Base-by-base conservation (phyloP, 1,140 invertebrate genomes). In the Dendrolimus kikuchii region DNA sequence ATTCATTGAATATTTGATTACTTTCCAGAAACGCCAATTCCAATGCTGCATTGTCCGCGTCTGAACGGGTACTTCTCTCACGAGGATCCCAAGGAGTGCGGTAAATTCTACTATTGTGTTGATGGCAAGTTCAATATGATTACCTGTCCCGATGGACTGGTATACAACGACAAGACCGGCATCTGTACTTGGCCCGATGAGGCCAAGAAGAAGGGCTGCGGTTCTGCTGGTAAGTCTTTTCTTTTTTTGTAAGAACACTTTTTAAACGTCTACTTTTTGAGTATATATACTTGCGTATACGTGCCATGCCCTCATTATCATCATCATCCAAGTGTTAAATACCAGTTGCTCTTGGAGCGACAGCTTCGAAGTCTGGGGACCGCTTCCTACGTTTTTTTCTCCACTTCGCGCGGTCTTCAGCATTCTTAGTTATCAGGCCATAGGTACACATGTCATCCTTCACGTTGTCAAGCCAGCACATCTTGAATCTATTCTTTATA, bases 111-210 rank as follows among this genome's bases (percentile, higher is more conserved):
- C 77, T 96, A 94, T 75, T 98, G 96, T 69, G 94, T 95, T 8
- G 95, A 97, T 71, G 95, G 95, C 5, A 92, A 94, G 81, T 95
- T 93, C 86, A 96, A 96, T 71, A 93, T 94, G 90, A 96, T 96
- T 60, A 94, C 91, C 0, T 98, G 96, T 70, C 95, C 96, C 0
- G 92, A 91, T 40, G 95, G 95, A 0, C 85, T 98, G 38, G 95
- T 97, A 3, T 97, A 96, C 86, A 95, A 95, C 60, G 93, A 95
- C 61, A 94, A 93, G 66, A 94, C 93, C 44, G 95, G 95, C 45
- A 96, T 96, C 58, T 97, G 96, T 77, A 95, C 95, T 7, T 97
- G 95, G 95, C 92, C 95, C 0, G 95, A 96, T 87, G 94, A 96
- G 73, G 95, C 95, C 4, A 94, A 95, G 72, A 94, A 95, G 75